phyloP scores from a whole-genome alignment of 2,113 vertebrate genomes.

The Herpetotheres cachinnans region DNA sequence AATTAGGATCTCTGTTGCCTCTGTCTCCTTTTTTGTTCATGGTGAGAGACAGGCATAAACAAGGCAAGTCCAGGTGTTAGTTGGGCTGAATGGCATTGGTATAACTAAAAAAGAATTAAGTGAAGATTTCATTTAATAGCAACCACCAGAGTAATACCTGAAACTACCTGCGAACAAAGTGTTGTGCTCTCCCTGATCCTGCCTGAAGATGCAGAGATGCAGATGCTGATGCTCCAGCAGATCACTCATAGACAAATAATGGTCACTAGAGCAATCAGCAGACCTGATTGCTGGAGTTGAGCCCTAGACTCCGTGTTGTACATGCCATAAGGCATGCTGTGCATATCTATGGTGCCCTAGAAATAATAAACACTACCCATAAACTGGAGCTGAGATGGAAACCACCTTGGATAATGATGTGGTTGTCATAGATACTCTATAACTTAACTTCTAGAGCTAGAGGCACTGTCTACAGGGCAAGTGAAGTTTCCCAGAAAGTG shows the following conservation, averaged over 20 bases:
- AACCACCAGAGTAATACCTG: not conserved
- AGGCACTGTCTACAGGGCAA: not conserved
- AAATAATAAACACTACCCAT: not conserved
- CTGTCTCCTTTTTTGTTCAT: not conserved
- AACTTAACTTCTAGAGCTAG: not conserved
- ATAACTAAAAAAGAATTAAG: not conserved
- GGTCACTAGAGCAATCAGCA: not conserved
- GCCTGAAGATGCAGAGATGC: not conserved
- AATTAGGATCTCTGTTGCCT: not conserved
- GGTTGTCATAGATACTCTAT: not conserved
- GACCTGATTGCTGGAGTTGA: not conserved
- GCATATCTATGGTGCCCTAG: not conserved
- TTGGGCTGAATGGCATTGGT: not conserved
- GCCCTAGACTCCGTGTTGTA: not conserved
- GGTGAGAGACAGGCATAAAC: not conserved
- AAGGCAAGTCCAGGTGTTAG: not conserved
- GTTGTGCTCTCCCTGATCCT: not conserved
- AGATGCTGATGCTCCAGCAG: not conserved
- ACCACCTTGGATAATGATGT: not conserved
- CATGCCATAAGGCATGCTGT: not conserved
- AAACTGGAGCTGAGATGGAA: not conserved
- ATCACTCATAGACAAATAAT: not conserved
- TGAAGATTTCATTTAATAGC: not conserved
- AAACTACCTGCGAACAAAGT: too few species aligned
- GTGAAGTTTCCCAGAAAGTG: conserved; percentile 9